These are phyloP conservation scores for Meliscaeva auricollis DNA, from an alignment of 2,888 invertebrate genomes.

Conservation along the genomic window DNA sequence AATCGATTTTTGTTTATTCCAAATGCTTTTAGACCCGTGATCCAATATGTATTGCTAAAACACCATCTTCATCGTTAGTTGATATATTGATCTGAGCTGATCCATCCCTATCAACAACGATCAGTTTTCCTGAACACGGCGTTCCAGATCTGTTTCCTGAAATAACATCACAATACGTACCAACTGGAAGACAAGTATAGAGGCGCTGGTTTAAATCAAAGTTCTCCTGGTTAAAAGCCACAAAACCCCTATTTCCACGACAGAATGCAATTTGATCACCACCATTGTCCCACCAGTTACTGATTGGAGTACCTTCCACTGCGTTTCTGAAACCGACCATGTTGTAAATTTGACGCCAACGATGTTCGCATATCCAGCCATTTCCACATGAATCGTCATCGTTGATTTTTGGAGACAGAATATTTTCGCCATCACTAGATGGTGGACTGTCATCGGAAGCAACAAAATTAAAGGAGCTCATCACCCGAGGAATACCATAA, in stretches of 20 bases:
- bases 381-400: constrained; percentile 86
- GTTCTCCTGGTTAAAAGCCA: constrained; percentile 90
- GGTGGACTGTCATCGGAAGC: constrained; percentile 89
- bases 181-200: constrained; percentile 90
- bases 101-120: constrained; percentile 80
- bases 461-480: constrained; percentile 93
- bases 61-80: constrained; percentile 85
- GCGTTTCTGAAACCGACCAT: constrained; percentile 92
- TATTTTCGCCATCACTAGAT: constrained; percentile 86
- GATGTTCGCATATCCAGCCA: constrained; percentile 94
- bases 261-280: constrained; percentile 94
- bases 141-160: constrained; percentile 86
- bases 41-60: constrained; percentile 89
- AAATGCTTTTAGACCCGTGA: constrained; percentile 1
- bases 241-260: constrained; percentile 90
- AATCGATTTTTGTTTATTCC: too few species aligned
- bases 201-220: constrained; percentile 85
- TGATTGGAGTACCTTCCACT: constrained; percentile 86
- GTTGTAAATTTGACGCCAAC: constrained; percentile 92
- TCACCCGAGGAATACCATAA: constrained; percentile 91
- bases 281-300: constrained; percentile 93
- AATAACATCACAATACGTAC: constrained; percentile 94
- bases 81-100: constrained; percentile 79
- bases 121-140: constrained; percentile 80
- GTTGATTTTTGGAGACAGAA: constrained; percentile 88